Percentiles rank a stretch among this genome's conserved stretches.
Evolutionary conservation across 2,113 vertebrate species (phyloP).

Genomic region (Delphinapterus leucas): DNA sequence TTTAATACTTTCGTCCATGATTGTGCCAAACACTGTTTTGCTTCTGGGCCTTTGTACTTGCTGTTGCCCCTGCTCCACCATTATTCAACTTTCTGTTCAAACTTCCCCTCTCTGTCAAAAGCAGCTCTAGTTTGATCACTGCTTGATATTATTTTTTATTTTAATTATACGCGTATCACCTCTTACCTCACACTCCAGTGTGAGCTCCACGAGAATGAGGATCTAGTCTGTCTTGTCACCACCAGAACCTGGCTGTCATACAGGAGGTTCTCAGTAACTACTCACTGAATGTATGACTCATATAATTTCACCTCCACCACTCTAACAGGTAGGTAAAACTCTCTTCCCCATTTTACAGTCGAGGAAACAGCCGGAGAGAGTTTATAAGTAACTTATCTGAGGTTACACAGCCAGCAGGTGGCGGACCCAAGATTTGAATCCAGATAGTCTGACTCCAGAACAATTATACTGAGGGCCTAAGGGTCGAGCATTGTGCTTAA

Average conservation of each 20-base stretch:
- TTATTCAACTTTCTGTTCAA: too few species aligned
- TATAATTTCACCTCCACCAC: neutral
- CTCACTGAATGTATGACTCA: neutral
- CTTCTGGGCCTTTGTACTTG: neutral
- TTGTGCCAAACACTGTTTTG: neutral
- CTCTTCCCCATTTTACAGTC: neutral
- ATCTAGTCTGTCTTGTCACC: neutral
- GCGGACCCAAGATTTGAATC: neutral
- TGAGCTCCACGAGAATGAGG: neutral
- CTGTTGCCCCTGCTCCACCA: neutral
- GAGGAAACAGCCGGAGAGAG: neutral
- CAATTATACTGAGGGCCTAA: neutral
- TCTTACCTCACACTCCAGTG: neutral
- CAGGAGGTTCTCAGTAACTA: neutral
- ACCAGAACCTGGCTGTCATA: neutral
- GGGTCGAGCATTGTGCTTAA: neutral
- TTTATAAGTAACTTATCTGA: neutral
- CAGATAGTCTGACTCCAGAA: neutral
- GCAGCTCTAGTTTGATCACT: neutral
- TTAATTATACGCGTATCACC: neutral
- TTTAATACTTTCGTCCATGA: neutral
- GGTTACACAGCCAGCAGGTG: neutral
- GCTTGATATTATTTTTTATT: neutral
- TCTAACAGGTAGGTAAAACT: neutral
- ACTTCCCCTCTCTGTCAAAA: neutral